Conservation (phyloP, 2,797 vertebrate genomes). For the Bothrops alternatus region DNA sequence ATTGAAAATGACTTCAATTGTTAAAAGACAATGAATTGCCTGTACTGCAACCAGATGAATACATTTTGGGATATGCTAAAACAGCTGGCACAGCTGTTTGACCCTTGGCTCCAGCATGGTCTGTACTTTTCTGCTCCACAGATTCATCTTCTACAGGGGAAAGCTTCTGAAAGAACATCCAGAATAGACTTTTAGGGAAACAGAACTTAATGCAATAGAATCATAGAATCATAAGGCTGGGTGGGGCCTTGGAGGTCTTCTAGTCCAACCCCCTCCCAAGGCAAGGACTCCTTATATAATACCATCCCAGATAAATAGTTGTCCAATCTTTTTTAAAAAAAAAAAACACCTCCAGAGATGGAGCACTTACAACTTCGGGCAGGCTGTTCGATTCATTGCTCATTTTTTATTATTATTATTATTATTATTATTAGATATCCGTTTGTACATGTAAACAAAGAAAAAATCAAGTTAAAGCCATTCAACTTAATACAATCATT, state of each 20-base stretch:
- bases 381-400: background rate
- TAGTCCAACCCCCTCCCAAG: background rate
- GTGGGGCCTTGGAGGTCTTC: background rate
- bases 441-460: no score
- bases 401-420: no score
- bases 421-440: no score
- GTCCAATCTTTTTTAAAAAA: background rate
- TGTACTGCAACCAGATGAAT: conserved; percentile 54
- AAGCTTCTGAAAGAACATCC: conserved; percentile 35
- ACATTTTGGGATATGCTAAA: conserved; percentile 53
- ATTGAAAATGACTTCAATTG: conserved; percentile 53
- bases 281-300: background rate
- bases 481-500: no score
- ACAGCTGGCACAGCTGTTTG: conserved; percentile 57
- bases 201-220: conserved; percentile 44
- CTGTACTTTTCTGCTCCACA: conserved; percentile 57
- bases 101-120: conserved; percentile 41
- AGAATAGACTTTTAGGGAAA: conserved; percentile 44
- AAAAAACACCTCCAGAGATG: background rate
- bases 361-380: background rate
- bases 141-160: conserved; percentile 37
- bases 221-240: background rate
- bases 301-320: background rate
- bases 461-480: no score
- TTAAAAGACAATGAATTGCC: conserved; percentile 49